Conservation (phyloP, 2,113 vertebrate genomes). For the Periophthalmodon schlosseri region DNA sequence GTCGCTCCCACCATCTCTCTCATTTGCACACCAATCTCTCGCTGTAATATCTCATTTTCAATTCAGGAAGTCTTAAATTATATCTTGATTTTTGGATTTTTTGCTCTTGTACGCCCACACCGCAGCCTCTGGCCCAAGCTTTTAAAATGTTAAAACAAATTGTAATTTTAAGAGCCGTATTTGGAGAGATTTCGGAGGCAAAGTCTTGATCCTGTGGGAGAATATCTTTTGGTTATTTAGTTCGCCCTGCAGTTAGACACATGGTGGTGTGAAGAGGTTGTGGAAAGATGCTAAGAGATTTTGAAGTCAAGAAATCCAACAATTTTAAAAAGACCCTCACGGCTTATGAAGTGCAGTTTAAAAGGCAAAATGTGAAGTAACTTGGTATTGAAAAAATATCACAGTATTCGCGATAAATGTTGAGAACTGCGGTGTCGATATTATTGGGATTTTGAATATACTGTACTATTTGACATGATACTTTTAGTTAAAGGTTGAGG, state of each 20-base stretch:
- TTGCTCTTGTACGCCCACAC: not conserved
- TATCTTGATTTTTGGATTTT: not conserved
- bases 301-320: not conserved
- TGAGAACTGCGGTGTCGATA: too few relatives aligned
- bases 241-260: not conserved
- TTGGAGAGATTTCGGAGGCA: not conserved
- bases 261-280: not conserved
- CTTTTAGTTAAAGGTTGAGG: too few relatives aligned
- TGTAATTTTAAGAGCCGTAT: not conserved
- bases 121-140: not conserved
- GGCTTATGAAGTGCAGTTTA: not conserved
- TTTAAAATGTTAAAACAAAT: not conserved
- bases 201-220: not conserved
- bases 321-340: not conserved
- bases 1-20: not conserved
- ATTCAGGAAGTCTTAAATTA: conserved; percentile 4
- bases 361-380: not conserved
- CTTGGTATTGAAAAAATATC: not conserved
- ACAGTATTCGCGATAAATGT: too few relatives aligned
- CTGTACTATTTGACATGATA: too few relatives aligned
- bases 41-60: not conserved
- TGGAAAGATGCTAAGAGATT: not conserved
- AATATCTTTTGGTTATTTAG: not conserved
- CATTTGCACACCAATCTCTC: not conserved
- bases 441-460: too few relatives aligned